Conservation (phyloP, 37 sponge, comb jelly and placozoan genomes). For the Oscarella lobularis region DNA sequence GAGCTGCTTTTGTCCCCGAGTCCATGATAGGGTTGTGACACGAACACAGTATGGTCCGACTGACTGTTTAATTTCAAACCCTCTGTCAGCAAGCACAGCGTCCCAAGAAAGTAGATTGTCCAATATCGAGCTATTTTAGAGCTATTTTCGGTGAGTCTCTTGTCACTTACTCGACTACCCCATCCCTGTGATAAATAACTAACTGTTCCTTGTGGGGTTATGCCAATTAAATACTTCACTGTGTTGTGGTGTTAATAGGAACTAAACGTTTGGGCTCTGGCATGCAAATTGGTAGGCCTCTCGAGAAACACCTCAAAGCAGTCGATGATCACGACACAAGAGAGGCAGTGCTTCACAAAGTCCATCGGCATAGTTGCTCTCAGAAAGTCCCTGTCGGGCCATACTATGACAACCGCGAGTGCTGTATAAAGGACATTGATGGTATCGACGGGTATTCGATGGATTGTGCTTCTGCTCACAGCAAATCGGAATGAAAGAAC, state of each 20-base stretch:
- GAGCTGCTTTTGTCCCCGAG: slow-evolving; percentile 43
- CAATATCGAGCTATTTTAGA: slow-evolving; percentile 15
- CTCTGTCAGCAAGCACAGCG: slow-evolving; percentile 34
- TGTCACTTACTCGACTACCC: slow-evolving; percentile 47
- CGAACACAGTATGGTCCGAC: slow-evolving; percentile 27
- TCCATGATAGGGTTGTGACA: slow-evolving; percentile 36
- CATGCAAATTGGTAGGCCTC: slow-evolving; percentile 6
- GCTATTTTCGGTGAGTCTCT: slow-evolving; percentile 36
- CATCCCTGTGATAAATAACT: slow-evolving; percentile 21
- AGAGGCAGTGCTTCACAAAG: slow-evolving; percentile 17
- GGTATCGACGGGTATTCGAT: neutral
- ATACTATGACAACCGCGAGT: neutral
- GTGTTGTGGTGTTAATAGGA: slow-evolving; percentile 3
- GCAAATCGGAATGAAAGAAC: neutral
- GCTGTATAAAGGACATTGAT: neutral
- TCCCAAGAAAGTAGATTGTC: slow-evolving; percentile 18
- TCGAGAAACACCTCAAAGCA: slow-evolving; percentile 42
- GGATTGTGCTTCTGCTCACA: neutral
- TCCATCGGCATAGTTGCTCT: slow-evolving; percentile 38
- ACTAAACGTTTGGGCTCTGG: slow-evolving; percentile 5
- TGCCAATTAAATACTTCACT: slow-evolving; percentile 8
- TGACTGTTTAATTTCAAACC: slow-evolving; percentile 30
- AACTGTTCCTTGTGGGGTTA: slow-evolving; percentile 6
- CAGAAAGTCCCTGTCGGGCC: slow-evolving; percentile 4
- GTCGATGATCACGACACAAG: slow-evolving; percentile 38